Evolutionary conservation across 1,140 invertebrate genomes (phyloP), one percentile per base, ranked within the genome.

Genomic region (Drosophila willistoni): DNA sequence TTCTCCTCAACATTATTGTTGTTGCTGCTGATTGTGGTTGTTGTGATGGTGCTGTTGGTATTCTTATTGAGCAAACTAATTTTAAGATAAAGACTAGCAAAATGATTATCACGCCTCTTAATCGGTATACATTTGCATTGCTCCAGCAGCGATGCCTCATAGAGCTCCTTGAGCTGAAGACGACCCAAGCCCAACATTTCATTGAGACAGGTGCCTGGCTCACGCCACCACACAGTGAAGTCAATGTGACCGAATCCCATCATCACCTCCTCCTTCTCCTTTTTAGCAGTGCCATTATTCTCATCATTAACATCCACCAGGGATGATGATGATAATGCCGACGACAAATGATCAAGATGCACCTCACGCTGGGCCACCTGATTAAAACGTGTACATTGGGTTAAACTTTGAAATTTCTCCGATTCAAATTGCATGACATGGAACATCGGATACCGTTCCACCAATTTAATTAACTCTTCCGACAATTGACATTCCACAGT

Each of bases 351-450:
- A 47, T 67, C 54, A 36, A 91, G 51, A 3, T 79, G 71, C 22
- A 91, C 73, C 39, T 79, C 67, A 3, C 90, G 82, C 68, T 87
- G 71, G 13, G 79, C 82, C 41, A 81, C 77, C 68, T 91, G 90
- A 1, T 80, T 90, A n/a, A 91, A 91, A 19, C 90, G 90, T 29
- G 90, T 91, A 54, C 90, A 91, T 61, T 91, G 90, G 3, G 90
- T 91, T n/a, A 91, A 71, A 57, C 82, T 87, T 34, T 91, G 85
- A 71, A 91, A 91, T 39, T 91, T 91, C 64, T 91, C 90, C 66
- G 90, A 91, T 71, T 91, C 90, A 71, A 91, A 91, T 79, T 91
- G 90, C 86, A 91, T 91, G 36, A 91, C 74, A 33, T 91, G 77
- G 44, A 91, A 91, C 90, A 91, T 84, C 17, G 86, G 68, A 19